Percentiles rank a stretch among this genome's conserved stretches.
These are phyloP conservation scores for Herpailurus yagouaroundi DNA, from an alignment of 2,113 vertebrate species.

Conservation along the genomic window DNA sequence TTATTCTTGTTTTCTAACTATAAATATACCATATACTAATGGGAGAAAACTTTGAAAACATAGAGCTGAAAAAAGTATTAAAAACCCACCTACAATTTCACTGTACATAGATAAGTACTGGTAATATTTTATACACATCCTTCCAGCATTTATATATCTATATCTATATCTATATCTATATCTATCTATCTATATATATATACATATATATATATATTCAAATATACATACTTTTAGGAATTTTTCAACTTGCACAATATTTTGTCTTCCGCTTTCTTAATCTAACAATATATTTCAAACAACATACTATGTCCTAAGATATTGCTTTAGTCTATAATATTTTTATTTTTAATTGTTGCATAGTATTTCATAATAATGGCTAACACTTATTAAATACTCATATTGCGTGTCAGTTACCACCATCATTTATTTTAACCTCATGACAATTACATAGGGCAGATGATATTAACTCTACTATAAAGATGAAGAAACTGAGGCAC, in stretches of 20 bases:
- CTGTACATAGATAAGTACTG: not conserved
- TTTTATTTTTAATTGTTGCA: slow-evolving; percentile 23
- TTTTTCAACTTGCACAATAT: not conserved
- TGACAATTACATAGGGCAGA: not conserved
- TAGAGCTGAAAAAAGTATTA: not conserved
- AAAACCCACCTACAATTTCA: not conserved
- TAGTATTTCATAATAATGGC: not conserved
- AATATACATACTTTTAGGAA: not conserved
- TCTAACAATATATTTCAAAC: not conserved
- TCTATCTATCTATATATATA: not conserved
- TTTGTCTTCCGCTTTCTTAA: slow-evolving; percentile 37
- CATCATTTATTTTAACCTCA: slow-evolving; percentile 36
- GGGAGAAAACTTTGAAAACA: not conserved
- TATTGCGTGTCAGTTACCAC: not conserved
- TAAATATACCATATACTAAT: not conserved
- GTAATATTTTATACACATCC: not conserved
- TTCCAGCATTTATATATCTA: not conserved
- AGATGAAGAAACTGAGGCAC: not conserved
- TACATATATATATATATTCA: not conserved
- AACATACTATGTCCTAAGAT: not conserved
- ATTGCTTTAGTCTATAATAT: not conserved
- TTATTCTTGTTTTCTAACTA: slow-evolving; percentile 40
- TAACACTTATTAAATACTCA: not conserved
- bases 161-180: not conserved
- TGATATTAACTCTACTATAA: slow-evolving; percentile 7